Evolutionary conservation across 2,888 invertebrate genomes (phyloP), one percentile per base, ranked within the genome.

Genomic region (Drosophila engyochracea): DNA sequence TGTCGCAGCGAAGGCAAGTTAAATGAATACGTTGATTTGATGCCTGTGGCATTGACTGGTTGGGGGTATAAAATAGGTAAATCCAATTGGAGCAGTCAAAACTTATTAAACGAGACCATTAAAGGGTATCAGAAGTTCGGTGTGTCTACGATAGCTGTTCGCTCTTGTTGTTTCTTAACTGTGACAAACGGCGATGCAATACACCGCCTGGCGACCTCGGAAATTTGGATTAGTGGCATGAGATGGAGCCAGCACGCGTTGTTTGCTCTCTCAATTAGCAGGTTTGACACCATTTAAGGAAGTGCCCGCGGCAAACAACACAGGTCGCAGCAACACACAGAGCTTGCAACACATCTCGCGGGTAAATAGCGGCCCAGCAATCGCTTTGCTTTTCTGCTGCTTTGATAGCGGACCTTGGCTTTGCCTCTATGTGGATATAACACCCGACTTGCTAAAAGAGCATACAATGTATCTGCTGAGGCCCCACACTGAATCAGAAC

Each of bases 171-270:
- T 12, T 31, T 47, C 16, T 30, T 37, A 16, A 33, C 14, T 33
- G 28, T 39, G n/a, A 22, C 28, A 35, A 51, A 51, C n/a, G 16
- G 30, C 35, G 16, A 61, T 33, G 19, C 35, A 35, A 16, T n/a
- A 2, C 16, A 12, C 10, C 30, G 25, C 52, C 5, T 25, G n/a
- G 25, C 30, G 58, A 60, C 53, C 57, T 70, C 41, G 33, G n/a
- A 57, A 68, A 83, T 81, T 76, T 73, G 76, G 79, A 72, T 79
- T 70, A 70, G 79, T 70, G 74, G 73, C 68, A 65, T 70, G 70
- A 76, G 66, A 58, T 58, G 6, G 28, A 44, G 63, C 74, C 44
- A 89, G 87, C 85, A 90, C 86, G 86, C 86, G 86, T 90, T 90
- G 72, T 86, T 90, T 86, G 70, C 22, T 7, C 49, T 30, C 39